phyloP scores from a whole-genome alignment of 2,797 vertebrate genomes.

The Neosilurus mollespiculum region DNA sequence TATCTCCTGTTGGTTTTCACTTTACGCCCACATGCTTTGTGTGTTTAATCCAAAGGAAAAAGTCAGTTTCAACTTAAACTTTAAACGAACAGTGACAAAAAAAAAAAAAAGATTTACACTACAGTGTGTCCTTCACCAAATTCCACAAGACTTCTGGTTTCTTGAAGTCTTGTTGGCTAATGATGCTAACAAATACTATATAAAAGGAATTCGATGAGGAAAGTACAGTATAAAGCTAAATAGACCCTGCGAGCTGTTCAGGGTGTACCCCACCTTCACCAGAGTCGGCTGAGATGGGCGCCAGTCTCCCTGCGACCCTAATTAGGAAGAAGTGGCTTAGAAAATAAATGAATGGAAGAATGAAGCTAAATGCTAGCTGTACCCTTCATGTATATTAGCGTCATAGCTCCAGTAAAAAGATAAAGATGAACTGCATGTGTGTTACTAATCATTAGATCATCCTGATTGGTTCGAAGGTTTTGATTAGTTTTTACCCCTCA shows the following conservation, averaged over 20 bases:
- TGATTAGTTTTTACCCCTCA: background rate
- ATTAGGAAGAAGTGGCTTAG: too few species aligned
- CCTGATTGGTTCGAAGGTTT: background rate
- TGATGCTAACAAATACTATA: background rate
- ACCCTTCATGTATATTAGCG: background rate
- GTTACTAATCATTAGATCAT: background rate
- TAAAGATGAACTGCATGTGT: background rate
- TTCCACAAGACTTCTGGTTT: background rate
- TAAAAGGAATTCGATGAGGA: background rate
- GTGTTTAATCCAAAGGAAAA: background rate
- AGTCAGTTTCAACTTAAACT: background rate
- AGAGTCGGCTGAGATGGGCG: too few species aligned
- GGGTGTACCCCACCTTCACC: too few species aligned
- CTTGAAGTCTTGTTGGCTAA: background rate
- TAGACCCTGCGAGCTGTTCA: too few species aligned
- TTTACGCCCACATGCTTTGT: background rate
- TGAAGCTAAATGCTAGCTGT: background rate
- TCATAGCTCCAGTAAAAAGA: background rate
- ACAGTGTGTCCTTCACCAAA: too few species aligned
- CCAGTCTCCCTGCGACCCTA: too few species aligned
- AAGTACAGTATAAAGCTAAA: background rate
- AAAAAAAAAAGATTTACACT: background rate
- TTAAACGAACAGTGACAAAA: background rate
- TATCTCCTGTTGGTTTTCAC: slow-evolving; percentile 6
- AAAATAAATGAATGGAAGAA: too few species aligned